Percentiles rank a stretch among this genome's conserved stretches.
These are phyloP conservation scores for Hydroisotoma schaefferi DNA, from an alignment of 2,888 invertebrate species.

Conservation along the genomic window DNA sequence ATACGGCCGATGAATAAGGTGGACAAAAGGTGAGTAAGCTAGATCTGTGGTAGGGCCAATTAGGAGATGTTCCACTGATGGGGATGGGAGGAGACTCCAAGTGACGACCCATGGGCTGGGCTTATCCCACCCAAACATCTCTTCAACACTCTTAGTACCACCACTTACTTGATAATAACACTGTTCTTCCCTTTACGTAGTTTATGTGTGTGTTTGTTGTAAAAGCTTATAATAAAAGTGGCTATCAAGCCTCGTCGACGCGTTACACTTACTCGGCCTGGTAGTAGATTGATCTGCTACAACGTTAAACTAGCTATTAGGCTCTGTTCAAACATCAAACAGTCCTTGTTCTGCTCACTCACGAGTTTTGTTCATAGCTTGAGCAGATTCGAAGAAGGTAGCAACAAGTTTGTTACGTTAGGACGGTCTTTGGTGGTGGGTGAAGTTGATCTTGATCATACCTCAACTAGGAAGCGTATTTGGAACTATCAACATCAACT, in stretches of 20 bases:
- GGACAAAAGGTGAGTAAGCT: conserved; percentile 27
- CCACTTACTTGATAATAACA: background rate
- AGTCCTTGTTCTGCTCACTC: background rate
- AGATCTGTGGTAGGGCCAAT: conserved; percentile 40
- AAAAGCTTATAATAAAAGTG: too few relatives aligned
- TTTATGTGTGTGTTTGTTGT: too few relatives aligned
- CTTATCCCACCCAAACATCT: conserved; percentile 5
- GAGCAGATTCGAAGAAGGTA: too few relatives aligned
- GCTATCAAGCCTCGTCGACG: too few relatives aligned
- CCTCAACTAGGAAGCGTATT: too few relatives aligned
- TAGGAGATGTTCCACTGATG: conserved; percentile 38
- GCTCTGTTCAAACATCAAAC: conserved; percentile 9
- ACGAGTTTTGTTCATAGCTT: too few relatives aligned
- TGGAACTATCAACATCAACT: too few relatives aligned
- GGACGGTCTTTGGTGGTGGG: too few relatives aligned
- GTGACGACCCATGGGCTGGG: conserved; percentile 30
- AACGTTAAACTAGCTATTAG: conserved; percentile 3
- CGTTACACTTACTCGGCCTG: too few relatives aligned
- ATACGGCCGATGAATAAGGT: too few relatives aligned
- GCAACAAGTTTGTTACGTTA: conserved; percentile 7
- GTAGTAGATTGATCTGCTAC: background rate
- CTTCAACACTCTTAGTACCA: background rate
- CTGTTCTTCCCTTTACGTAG: too few relatives aligned
- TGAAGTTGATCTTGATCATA: too few relatives aligned
- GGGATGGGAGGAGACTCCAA: conserved; percentile 33